Base-by-base conservation (phyloP, 1,140 invertebrate species). In the Ridgeia piscesae region DNA sequence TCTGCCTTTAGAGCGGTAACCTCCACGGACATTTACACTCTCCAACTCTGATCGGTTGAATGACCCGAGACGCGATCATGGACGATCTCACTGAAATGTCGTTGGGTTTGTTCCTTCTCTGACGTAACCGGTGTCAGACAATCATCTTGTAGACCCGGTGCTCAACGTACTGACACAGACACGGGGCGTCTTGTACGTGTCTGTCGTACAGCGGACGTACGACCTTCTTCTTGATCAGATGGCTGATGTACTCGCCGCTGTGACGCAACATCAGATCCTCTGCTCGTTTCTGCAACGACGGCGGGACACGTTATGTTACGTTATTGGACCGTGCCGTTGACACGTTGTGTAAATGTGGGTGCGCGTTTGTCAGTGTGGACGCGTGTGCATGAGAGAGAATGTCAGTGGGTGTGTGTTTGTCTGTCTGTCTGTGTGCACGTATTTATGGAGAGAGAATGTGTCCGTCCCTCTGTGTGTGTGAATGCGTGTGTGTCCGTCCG, bases 101-200 rank as follows among this genome's bases (percentile, higher is more conserved):
- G 27, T 77, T 77, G 0, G 14, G 58, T 77, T 21, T 21, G 27
- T 31, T 31, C 58, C 27, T 77, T 77, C 58, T 77, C 8, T 77
- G 17, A 6, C 58, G 27, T 21, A 21, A 50, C 21, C 1, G 34
- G 31, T 27, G 35, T 91, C 91, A 91, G 35, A 91, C 91, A n/a
- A 91, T 50, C 91, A 91, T 91, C 91, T 92, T 92, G 88, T 92
- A 91, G 89, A 92, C 92, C 35, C 88, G 89, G 11, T 92, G 92
- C 35, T 92, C 92, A 33, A 92, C 89, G 92, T 33, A 92, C 90
- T 92, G 92, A 88, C 92, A 92, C 89, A 92, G 92, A 92, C 92
- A 92, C 6, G 92, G 92, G 35, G 34, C 34, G 92, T 92, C 92
- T 17, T 42, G 33, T 42, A 92, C 89, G 58, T 92, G 92, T 77